phyloP scores from a whole-genome alignment of 2,113 vertebrate species.

The Phyllopteryx taeniolatus region DNA sequence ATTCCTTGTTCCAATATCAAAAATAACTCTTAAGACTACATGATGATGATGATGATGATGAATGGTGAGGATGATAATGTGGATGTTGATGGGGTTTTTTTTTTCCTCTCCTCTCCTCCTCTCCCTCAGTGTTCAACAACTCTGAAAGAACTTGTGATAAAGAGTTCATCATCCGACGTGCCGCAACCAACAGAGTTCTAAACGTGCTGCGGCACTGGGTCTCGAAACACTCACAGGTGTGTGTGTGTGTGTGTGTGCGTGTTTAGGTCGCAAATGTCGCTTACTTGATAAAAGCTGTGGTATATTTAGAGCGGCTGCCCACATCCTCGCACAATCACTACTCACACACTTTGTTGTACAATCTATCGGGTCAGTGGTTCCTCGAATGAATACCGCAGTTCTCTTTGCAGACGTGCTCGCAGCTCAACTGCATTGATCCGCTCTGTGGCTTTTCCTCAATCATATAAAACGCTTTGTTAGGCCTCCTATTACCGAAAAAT shows the following conservation, averaged over 20 bases:
- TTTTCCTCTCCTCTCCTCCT: conserved; percentile 13
- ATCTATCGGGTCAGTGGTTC: conserved; percentile 24
- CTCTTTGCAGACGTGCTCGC: conserved; percentile 21
- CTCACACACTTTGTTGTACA: conserved; percentile 14
- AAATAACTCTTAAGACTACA: too few species aligned
- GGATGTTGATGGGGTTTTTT: background rate
- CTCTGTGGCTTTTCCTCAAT: conserved; percentile 54
- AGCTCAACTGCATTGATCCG: conserved; percentile 58
- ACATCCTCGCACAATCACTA: conserved; percentile 34
- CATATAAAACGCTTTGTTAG: conserved; percentile 41
- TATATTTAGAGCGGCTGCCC: conserved; percentile 56
- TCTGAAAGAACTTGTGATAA: conserved; percentile 93
- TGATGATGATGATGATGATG: background rate
- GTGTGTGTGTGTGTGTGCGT: conserved; percentile 61
- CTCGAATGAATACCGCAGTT: conserved; percentile 55
- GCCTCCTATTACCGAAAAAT: conserved; percentile 34
- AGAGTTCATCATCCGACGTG: conserved; percentile 96
- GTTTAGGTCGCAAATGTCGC: conserved; percentile 10
- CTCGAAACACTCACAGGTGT: conserved; percentile 97
- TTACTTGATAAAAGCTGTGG: conserved; percentile 29
- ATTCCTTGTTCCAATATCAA: too few species aligned
- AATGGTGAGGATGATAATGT: background rate
- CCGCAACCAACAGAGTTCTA: conserved; percentile 95
- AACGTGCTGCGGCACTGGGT: conserved; percentile 99
- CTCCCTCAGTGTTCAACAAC: conserved; percentile 84